Evolutionary conservation across 2,113 vertebrate species (phyloP).

Genomic region (Neodontobutis hainanensis): DNA sequence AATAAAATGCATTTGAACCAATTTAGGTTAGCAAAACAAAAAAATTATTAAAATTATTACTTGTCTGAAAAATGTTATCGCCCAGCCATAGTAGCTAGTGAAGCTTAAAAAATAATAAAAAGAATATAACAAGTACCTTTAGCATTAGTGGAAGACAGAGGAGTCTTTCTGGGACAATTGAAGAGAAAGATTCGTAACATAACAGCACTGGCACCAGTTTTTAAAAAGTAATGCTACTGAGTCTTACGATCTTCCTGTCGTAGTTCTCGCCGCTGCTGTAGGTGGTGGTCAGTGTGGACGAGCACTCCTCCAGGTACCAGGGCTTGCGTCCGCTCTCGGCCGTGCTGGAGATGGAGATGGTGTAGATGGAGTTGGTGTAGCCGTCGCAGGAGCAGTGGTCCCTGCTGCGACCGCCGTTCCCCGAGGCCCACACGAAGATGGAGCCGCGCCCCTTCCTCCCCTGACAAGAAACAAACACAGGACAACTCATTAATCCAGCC

Average conservation of each 20-base stretch:
- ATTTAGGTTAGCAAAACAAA: too few species aligned
- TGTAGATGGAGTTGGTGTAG: slow-evolving; percentile 98
- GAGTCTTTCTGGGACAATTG: too few species aligned
- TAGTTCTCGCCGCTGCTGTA: slow-evolving; percentile 99
- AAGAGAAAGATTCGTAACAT: too few species aligned
- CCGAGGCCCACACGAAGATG: slow-evolving; percentile 98
- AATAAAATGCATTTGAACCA: too few species aligned
- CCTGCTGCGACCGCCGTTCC: slow-evolving; percentile 95
- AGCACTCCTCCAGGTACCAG: slow-evolving; percentile 98
- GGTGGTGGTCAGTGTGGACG: slow-evolving; percentile 95
- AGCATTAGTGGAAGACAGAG: too few species aligned
- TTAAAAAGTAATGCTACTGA: too few species aligned
- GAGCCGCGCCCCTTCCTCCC: slow-evolving; percentile 94
- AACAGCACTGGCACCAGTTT: too few species aligned
- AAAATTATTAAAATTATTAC: too few species aligned
- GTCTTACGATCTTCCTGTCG: slow-evolving; percentile 95
- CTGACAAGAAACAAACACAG: slow-evolving; percentile 70
- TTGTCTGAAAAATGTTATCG: too few species aligned
- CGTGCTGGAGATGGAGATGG: slow-evolving; percentile 98
- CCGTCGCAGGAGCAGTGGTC: slow-evolving; percentile 98
- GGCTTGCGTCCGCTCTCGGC: slow-evolving; percentile 97
- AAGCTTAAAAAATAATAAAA: too few species aligned
- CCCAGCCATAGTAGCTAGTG: too few species aligned
- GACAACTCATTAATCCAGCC: background rate
- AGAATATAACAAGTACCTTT: too few species aligned